Evolutionary conservation across 2,113 vertebrate species (phyloP), one percentile per base, ranked within the genome.

Genomic region (Atrichornis clamosus): DNA sequence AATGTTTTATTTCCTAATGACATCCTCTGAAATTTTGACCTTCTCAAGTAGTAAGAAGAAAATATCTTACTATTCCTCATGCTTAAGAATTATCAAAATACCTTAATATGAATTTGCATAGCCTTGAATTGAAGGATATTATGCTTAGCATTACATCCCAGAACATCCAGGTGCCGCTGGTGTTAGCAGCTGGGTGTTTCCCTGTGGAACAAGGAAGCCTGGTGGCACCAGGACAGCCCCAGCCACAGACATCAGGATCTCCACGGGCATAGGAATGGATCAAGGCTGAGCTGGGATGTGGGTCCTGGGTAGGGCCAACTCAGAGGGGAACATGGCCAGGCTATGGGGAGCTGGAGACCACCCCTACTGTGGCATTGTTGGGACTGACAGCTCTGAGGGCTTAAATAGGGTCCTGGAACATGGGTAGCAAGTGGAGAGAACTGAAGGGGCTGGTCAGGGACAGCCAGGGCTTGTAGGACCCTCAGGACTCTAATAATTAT

Each of bases 301-400:
- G 5, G 27, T 42, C 14, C 18, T 8, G 6, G 3, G 3, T 9
- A 60, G 21, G 11, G 22, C 13, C 10, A 44, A 1, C 13, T 15
- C 8, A 3, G 20, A 13, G 2, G 8, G 42, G 7, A 10, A 28
- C n/a, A 46, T 13, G n/a, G 21, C 8, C 11, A 14, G 7, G 20
- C 15, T 69, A 28, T n/a, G 41, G 23, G 20, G 7, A 76, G 19
- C 2, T 41, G 81, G 77, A 59, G 32, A 53, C 9, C 2, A 13
- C 20, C 47, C 13, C 15, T 37, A 17, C 28, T 50, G 42, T 20
- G 52, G 10, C 12, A 33, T 16, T 13, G 2, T 6, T 41, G 26
- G 12, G 24, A 10, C 2, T 4, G 32, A n/a, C 4, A 37, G 69
- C 13, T 20, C 19, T 13, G 9, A 4, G 7, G 14, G 4, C 6